A percentile compares a stretch with the other conserved stretches of the same genome.
phyloP scores from a whole-genome alignment of 2,888 invertebrate species.

The Ecliptopera silaceata region DNA sequence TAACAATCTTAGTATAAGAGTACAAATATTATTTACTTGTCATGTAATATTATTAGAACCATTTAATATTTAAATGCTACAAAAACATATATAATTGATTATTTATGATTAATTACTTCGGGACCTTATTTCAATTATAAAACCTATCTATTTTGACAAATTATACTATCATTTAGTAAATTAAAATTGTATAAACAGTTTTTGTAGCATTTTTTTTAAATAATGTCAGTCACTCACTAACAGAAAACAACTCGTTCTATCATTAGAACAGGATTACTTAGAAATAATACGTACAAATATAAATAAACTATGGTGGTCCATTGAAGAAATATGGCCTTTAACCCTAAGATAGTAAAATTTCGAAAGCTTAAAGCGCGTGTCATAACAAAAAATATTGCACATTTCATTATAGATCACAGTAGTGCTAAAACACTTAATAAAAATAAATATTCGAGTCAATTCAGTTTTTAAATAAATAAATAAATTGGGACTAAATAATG shows the following conservation, averaged over 20 bases:
- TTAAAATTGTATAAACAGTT: conserved; percentile 12
- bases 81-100: conserved; percentile 8
- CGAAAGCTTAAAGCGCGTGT: conserved; percentile 56
- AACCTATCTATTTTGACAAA: too few species aligned
- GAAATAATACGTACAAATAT: conserved; percentile 26
- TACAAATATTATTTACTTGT: conserved; percentile 55
- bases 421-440: conserved; percentile 52
- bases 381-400: conserved; percentile 56
- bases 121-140: too few species aligned
- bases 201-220: conserved; percentile 47
- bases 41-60: conserved; percentile 50
- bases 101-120: neutral
- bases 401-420: conserved; percentile 55
- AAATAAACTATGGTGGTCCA: conserved; percentile 44
- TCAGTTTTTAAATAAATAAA: conserved; percentile 21
- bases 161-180: neutral
- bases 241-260: conserved; percentile 47
- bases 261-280: conserved; percentile 33
- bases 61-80: conserved; percentile 31
- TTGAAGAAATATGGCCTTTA: conserved; percentile 47
- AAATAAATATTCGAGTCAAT: conserved; percentile 44
- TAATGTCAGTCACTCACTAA: conserved; percentile 49
- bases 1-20: conserved; percentile 59
- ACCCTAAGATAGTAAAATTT: conserved; percentile 45
- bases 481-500: conserved; percentile 28